Conservation (phyloP, 2,113 vertebrate species). For the Hemiscyllium ocellatum region DNA sequence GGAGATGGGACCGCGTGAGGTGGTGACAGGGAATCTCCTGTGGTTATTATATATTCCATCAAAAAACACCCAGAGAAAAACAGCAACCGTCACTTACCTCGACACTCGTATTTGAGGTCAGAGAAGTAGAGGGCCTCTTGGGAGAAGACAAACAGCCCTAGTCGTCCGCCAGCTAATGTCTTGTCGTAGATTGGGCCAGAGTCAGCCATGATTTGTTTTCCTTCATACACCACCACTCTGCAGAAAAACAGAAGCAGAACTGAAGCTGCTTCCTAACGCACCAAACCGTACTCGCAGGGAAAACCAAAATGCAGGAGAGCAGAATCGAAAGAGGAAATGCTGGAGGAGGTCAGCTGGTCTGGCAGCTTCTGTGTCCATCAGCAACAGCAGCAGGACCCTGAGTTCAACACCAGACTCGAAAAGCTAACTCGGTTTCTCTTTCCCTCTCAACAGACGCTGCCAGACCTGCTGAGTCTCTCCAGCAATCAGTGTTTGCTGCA, state of each 20-base stretch:
- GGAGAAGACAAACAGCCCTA: constrained; percentile 96
- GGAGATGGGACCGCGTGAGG: too few relatives aligned
- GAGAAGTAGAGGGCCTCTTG: constrained; percentile 98
- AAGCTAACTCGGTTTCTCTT: too few relatives aligned
- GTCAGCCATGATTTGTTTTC: constrained; percentile 95
- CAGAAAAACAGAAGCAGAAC: constrained; percentile 31
- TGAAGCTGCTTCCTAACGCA: not conserved
- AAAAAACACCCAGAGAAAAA: not conserved
- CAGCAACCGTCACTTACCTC: constrained; percentile 65
- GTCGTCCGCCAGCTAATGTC: constrained; percentile 83
- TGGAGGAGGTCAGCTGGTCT: too few relatives aligned
- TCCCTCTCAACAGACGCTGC: too few relatives aligned
- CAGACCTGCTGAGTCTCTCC: too few relatives aligned
- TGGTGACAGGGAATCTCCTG: not conserved
- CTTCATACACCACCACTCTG: constrained; percentile 92
- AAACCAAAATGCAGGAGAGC: too few relatives aligned
- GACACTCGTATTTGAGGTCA: constrained; percentile 96
- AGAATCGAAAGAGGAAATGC: too few relatives aligned
- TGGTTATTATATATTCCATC: not conserved
- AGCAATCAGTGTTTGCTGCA: too few relatives aligned
- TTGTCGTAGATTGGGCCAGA: constrained; percentile 89
- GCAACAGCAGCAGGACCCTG: too few relatives aligned
- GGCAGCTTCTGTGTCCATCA: too few relatives aligned
- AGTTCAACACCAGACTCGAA: too few relatives aligned
- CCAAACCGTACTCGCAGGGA: too few relatives aligned